phyloP scores from a whole-genome alignment of 2,888 invertebrate species.

The Caenorhabditis sinica region DNA sequence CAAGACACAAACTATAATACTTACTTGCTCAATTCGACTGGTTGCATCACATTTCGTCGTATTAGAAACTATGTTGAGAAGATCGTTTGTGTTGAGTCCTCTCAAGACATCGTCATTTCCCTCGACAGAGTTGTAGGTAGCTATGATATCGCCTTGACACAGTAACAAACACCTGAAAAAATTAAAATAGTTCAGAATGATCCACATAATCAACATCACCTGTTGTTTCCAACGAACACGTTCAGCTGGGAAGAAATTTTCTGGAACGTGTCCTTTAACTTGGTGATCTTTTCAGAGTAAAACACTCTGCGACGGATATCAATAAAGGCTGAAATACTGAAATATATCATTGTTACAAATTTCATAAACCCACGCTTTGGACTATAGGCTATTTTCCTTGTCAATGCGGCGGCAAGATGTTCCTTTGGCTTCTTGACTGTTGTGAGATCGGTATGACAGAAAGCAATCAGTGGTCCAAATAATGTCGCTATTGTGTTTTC shows the following conservation, averaged over 20 bases:
- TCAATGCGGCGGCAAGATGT: slow-evolving; percentile 22
- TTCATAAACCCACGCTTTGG: slow-evolving; percentile 10
- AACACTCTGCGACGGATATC: slow-evolving; percentile 54
- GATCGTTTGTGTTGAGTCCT: slow-evolving; percentile 53
- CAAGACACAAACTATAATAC: slow-evolving; percentile 13
- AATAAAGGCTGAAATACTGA: slow-evolving; percentile 29
- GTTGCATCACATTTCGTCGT: slow-evolving; percentile 44
- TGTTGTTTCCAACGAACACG: slow-evolving; percentile 57
- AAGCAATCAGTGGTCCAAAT: slow-evolving; percentile 63
- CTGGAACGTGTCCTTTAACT: slow-evolving; percentile 42
- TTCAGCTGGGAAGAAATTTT: slow-evolving; percentile 59
- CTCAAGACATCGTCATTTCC: slow-evolving; percentile 46
- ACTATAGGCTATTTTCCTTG: slow-evolving; percentile 6
- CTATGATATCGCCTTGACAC: slow-evolving; percentile 53
- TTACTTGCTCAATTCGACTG: slow-evolving; percentile 49
- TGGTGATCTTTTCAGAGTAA: slow-evolving; percentile 50
- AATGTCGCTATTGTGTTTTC: slow-evolving; percentile 55
- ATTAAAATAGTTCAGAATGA: neutral
- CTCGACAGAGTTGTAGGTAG: slow-evolving; percentile 59
- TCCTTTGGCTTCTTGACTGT: slow-evolving; percentile 60
- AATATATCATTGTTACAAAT: no score
- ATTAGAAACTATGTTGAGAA: slow-evolving; percentile 45
- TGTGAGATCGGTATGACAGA: slow-evolving; percentile 62
- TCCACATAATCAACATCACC: slow-evolving; percentile 7
- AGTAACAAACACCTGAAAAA: slow-evolving; percentile 40